These are phyloP conservation scores for Ailurus styani DNA, from an alignment of 2,113 vertebrate genomes.

Conservation along the genomic window DNA sequence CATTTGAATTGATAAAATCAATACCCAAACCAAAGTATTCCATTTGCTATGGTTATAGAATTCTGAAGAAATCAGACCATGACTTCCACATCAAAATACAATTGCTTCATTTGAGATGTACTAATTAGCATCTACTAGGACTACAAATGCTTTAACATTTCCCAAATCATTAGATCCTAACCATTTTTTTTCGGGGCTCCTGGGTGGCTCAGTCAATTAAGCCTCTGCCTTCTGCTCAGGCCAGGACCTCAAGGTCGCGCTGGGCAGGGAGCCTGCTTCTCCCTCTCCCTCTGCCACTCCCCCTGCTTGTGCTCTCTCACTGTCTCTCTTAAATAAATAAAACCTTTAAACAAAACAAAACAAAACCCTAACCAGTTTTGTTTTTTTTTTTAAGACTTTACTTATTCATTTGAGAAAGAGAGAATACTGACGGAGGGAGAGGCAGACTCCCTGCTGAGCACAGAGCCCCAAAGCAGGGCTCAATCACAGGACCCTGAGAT, in stretches of 20 bases:
- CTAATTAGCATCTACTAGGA: constrained; percentile 1
- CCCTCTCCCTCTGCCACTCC: too few species aligned
- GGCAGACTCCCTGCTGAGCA: not conserved
- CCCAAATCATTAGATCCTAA: constrained; percentile 29
- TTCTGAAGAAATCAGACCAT: constrained; percentile 3
- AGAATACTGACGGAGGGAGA: not conserved
- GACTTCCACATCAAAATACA: not conserved
- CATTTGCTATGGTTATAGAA: not conserved
- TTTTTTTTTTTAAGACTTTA: too few species aligned
- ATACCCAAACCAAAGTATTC: not conserved
- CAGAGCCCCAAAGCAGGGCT: not conserved
- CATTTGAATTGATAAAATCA: constrained; percentile 32
- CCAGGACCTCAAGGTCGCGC: too few species aligned
- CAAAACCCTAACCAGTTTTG: too few species aligned
- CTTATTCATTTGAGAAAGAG: too few species aligned
- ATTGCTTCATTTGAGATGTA: constrained; percentile 32
- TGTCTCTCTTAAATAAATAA: too few species aligned
- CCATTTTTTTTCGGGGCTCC: not conserved
- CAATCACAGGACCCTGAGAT: not conserved
- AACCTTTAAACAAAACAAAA: too few species aligned
- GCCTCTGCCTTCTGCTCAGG: too few species aligned
- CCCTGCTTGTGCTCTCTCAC: too few species aligned
- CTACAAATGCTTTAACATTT: constrained; percentile 6
- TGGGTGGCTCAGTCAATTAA: too few species aligned
- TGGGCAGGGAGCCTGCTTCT: too few species aligned